These are phyloP conservation scores for Odontomyia ornata DNA, from an alignment of 2,888 invertebrate species.

Conservation along the genomic window DNA sequence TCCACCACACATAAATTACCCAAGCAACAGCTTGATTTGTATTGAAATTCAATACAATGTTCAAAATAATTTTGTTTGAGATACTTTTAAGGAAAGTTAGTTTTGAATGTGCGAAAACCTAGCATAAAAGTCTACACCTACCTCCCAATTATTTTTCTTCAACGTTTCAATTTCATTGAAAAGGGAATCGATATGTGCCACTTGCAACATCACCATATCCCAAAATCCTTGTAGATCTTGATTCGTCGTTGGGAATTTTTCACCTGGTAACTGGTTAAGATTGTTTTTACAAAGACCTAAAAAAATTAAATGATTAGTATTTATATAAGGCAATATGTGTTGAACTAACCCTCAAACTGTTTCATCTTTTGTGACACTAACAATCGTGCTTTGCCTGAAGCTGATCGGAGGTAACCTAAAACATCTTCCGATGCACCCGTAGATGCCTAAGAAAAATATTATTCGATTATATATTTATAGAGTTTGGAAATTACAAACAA, in stretches of 20 bases:
- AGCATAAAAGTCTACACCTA: slow-evolving; percentile 53
- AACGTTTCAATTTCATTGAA: slow-evolving; percentile 75
- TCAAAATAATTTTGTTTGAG: no score
- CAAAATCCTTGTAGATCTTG: slow-evolving; percentile 96
- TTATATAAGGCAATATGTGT: background rate
- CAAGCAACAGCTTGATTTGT: no score
- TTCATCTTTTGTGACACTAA: slow-evolving; percentile 92
- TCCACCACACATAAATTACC: no score
- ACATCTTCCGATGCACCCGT: slow-evolving; percentile 78
- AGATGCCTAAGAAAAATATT: no score
- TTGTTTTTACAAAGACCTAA: slow-evolving; percentile 73
- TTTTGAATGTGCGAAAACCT: no score
- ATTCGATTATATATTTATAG: no score
- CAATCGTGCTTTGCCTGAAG: slow-evolving; percentile 90
- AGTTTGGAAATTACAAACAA: no score
- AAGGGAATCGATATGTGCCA: slow-evolving; percentile 82
- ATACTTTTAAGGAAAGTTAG: no score
- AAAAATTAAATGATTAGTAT: slow-evolving; percentile 53
- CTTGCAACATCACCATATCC: slow-evolving; percentile 96
- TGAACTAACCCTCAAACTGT: slow-evolving; percentile 82
- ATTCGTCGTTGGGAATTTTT: slow-evolving; percentile 86
- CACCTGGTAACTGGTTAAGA: slow-evolving; percentile 74
- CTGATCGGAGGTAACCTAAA: slow-evolving; percentile 83
- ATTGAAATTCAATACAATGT: no score
- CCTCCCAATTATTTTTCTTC: slow-evolving; percentile 75